A percentile compares a stretch with the other conserved stretches of the same genome.
Conservation (phyloP, 2,797 vertebrate species). For the Gadopsis bispinosus region DNA sequence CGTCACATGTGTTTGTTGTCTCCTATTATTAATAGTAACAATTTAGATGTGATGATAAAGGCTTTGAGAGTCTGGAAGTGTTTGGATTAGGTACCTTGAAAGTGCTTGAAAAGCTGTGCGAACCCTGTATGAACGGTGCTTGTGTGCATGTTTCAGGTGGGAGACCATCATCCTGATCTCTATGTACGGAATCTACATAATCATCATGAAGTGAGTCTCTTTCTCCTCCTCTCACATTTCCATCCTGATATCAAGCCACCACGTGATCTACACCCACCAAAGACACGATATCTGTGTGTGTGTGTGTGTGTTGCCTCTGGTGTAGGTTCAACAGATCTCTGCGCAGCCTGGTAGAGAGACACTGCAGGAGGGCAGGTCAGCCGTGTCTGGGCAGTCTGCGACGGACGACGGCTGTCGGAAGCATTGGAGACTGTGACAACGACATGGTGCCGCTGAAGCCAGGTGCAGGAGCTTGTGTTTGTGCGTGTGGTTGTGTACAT, state of each 20-base stretch:
- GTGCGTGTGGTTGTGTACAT: slow-evolving; percentile 18
- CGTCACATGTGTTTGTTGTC: too few relatives aligned
- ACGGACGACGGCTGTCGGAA: slow-evolving; percentile 77
- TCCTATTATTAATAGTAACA: too few relatives aligned
- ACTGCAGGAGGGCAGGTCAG: slow-evolving; percentile 77
- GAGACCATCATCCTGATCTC: slow-evolving; percentile 86
- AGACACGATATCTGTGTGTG: background rate
- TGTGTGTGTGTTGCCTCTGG: slow-evolving; percentile 19
- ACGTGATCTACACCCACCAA: background rate
- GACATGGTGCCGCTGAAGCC: slow-evolving; percentile 86
- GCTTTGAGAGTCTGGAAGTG: too few relatives aligned
- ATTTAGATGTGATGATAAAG: too few relatives aligned
- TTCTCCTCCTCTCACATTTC: slow-evolving; percentile 14
- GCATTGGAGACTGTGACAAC: slow-evolving; percentile 78
- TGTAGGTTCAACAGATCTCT: slow-evolving; percentile 85
- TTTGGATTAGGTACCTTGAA: too few relatives aligned
- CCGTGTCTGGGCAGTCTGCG: slow-evolving; percentile 80
- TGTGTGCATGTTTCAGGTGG: slow-evolving; percentile 80
- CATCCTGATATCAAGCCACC: background rate
- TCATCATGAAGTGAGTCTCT: slow-evolving; percentile 86
- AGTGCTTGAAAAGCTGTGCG: too few relatives aligned
- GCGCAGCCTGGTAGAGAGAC: slow-evolving; percentile 80
- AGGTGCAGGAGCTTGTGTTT: slow-evolving; percentile 70
- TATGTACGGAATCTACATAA: slow-evolving; percentile 87
- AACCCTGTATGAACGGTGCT: background rate